Evolutionary conservation across 2,888 invertebrate species (phyloP).

Genomic region (Syrphus vitripennis): DNA sequence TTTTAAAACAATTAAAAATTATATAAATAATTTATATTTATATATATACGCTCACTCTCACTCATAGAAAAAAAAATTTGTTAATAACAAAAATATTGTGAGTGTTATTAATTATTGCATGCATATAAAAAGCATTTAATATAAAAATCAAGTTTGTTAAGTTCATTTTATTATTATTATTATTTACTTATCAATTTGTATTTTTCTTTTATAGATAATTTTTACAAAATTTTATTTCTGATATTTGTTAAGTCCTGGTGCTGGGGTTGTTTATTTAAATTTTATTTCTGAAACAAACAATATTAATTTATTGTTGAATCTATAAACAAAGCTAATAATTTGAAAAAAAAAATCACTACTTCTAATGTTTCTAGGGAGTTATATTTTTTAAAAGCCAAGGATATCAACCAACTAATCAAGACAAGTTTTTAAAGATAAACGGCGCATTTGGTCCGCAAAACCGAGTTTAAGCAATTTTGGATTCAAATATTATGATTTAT

Average conservation of each 20-base stretch:
- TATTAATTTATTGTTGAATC: too few relatives aligned
- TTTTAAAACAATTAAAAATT: background rate
- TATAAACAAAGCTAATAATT: too few relatives aligned
- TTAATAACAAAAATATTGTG: background rate
- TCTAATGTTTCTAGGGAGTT: too few relatives aligned
- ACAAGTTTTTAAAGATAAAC: too few relatives aligned
- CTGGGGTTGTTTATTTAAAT: background rate
- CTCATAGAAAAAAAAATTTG: slow-evolving; percentile 27
- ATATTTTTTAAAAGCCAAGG: too few relatives aligned
- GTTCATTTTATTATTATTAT: slow-evolving; percentile 7
- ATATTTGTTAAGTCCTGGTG: background rate
- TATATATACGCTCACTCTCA: background rate
- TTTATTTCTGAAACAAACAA: too few relatives aligned
- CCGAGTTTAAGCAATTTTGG: too few relatives aligned
- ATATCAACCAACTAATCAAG: too few relatives aligned
- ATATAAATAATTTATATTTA: background rate
- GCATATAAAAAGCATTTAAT: slow-evolving; percentile 2
- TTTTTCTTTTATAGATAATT: slow-evolving; percentile 39
- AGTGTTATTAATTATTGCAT: background rate
- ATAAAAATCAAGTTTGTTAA: background rate
- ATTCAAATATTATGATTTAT: too few relatives aligned
- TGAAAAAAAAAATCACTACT: too few relatives aligned
- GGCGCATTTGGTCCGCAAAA: too few relatives aligned
- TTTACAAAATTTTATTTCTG: background rate
- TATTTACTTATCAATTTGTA: background rate